These are phyloP conservation scores for Erythrocercus mccallii DNA, from an alignment of 2,113 vertebrate species.

Conservation along the genomic window DNA sequence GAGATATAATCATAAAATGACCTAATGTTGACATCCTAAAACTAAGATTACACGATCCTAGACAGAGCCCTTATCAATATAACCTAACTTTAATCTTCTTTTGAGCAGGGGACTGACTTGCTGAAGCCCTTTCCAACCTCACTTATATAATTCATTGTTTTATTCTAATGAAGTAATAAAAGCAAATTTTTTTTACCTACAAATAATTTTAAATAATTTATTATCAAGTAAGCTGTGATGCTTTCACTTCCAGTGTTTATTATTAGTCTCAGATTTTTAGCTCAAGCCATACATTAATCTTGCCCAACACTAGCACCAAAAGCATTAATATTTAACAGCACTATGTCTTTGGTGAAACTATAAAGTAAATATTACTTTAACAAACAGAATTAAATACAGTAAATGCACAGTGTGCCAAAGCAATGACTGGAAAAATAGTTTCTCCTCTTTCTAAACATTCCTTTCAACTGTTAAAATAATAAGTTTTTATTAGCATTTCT, in stretches of 20 bases:
- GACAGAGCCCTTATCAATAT: background rate
- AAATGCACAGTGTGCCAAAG: background rate
- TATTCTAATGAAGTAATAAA: background rate
- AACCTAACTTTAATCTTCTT: background rate
- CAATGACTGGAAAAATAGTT: background rate
- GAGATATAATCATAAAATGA: background rate
- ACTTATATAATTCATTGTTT: background rate
- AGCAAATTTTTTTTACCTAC: background rate
- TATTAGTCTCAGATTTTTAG: background rate
- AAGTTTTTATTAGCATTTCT: background rate
- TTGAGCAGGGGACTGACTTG: background rate
- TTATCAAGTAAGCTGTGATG: background rate
- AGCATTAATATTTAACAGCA: background rate
- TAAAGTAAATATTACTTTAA: constrained; percentile 2
- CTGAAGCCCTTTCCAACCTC: background rate
- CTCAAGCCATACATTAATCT: background rate
- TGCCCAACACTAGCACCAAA: background rate
- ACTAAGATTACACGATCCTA: background rate
- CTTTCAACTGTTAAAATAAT: background rate
- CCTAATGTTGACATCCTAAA: background rate
- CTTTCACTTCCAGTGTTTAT: background rate
- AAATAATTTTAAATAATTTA: background rate
- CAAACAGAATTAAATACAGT: background rate
- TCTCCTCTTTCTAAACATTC: background rate
- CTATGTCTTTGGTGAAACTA: background rate